phyloP scores from a whole-genome alignment of 2,113 vertebrate species.

The Thalassarche chlororhynchos region DNA sequence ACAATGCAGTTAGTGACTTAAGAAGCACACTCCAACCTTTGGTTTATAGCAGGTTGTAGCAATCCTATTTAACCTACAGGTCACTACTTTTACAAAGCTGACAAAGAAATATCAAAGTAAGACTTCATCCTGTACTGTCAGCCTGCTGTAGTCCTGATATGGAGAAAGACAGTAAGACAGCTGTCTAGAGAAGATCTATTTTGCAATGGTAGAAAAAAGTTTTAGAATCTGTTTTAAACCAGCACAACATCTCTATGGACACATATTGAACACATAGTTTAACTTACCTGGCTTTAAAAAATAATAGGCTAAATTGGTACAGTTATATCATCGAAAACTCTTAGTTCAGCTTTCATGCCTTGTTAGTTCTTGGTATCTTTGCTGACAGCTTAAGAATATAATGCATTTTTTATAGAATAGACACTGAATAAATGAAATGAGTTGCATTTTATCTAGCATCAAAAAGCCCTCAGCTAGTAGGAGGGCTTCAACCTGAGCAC shows the following conservation, averaged over 20 bases:
- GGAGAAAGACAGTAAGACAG: background rate
- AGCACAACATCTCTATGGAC: background rate
- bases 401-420: background rate
- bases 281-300: background rate
- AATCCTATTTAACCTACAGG: background rate
- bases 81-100: background rate
- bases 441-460: background rate
- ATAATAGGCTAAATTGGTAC: background rate
- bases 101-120: background rate
- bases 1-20: background rate
- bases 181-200: background rate
- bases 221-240: background rate
- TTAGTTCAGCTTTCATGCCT: background rate
- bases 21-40: background rate
- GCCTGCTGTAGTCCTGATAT: background rate
- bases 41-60: background rate
- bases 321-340: background rate
- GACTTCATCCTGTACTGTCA: background rate
- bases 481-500: background rate
- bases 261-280: background rate
- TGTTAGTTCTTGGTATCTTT: background rate
- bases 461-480: background rate
- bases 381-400: background rate
- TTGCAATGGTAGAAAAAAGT: background rate
- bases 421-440: background rate